Conservation (phyloP, 2,113 vertebrate genomes). For the Pithys albifrons region DNA sequence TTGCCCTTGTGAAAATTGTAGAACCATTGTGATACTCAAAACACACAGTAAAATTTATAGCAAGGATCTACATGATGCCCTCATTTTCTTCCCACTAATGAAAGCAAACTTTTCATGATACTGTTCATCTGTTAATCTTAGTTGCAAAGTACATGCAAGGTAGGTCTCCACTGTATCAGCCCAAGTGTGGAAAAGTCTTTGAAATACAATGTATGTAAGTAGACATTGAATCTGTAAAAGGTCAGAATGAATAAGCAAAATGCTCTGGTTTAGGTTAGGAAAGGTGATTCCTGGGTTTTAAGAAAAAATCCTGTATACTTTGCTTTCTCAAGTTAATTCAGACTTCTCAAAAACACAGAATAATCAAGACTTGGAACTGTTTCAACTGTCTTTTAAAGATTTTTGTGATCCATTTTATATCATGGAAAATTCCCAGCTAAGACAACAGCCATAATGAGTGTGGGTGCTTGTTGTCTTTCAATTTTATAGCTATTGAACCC, state of each 20-base stretch:
- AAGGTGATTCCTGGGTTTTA: neutral
- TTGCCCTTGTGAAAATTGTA: neutral
- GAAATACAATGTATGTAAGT: neutral
- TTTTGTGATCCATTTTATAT: neutral
- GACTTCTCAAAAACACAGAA: neutral
- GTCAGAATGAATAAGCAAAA: neutral
- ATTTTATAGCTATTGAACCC: conserved; percentile 42
- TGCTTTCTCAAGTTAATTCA: neutral
- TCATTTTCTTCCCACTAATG: neutral
- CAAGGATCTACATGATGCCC: neutral
- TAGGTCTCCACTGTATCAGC: neutral
- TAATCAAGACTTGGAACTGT: neutral
- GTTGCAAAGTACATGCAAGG: neutral
- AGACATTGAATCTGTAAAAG: neutral
- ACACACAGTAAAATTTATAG: neutral
- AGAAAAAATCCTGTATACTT: neutral
- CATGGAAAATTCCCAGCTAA: neutral
- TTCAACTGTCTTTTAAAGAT: neutral
- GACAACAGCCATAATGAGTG: neutral
- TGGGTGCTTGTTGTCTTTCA: neutral
- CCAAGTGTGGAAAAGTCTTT: neutral
- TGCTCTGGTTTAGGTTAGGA: neutral
- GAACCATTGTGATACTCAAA: neutral
- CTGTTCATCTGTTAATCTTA: fast-evolving
- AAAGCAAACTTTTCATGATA: neutral